phyloP scores from a whole-genome alignment of 2,888 invertebrate species.

The Brachypalpus laphriformis region DNA sequence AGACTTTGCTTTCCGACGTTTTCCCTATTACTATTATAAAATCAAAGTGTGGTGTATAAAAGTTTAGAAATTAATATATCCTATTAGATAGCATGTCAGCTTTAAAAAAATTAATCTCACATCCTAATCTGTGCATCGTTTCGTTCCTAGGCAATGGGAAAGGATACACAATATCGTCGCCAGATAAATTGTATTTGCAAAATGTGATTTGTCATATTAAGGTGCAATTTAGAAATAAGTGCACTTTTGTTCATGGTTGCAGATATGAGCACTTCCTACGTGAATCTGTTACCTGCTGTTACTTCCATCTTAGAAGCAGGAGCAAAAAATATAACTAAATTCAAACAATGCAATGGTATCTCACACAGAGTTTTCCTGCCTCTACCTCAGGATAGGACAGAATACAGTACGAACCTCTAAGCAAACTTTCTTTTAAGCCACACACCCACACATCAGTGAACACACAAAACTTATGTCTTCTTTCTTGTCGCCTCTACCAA shows the following conservation, averaged over 20 bases:
- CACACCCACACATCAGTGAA: not conserved
- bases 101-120: not conserved
- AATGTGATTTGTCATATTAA: slow-evolving; percentile 1
- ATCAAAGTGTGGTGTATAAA: too few relatives aligned
- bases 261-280: not conserved
- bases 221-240: not conserved
- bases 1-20: too few relatives aligned
- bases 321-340: not conserved
- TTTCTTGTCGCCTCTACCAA: not conserved
- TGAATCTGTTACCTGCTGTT: not conserved
- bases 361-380: not conserved
- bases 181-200: slow-evolving; percentile 3
- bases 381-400: not conserved
- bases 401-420: not conserved
- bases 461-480: not conserved
- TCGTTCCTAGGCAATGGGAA: not conserved
- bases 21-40: too few relatives aligned
- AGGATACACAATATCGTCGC: not conserved
- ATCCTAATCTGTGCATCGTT: not conserved
- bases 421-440: not conserved
- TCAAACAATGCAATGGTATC: slow-evolving; percentile 7
- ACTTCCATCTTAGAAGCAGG: not conserved
- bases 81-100: too few relatives aligned
- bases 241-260: not conserved
- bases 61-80: too few relatives aligned